These are phyloP conservation scores for Fopius arisanus DNA, from an alignment of 1,140 invertebrate genomes.

Conservation along the genomic window DNA sequence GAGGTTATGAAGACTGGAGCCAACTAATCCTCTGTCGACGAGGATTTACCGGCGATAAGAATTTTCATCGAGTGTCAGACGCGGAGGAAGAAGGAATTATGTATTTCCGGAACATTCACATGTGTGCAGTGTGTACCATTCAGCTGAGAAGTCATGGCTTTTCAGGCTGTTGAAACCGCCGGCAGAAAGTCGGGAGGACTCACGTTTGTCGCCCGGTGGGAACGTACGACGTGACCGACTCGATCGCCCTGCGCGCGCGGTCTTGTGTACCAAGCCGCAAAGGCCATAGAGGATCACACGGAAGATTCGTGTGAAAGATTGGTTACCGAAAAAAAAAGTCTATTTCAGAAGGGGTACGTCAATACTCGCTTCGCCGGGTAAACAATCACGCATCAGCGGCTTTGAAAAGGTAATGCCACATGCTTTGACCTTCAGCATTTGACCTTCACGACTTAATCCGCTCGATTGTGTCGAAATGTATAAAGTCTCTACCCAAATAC, in stretches of 20 bases:
- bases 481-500: no score
- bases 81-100: constrained; percentile 17
- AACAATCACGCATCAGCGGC: no score
- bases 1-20: no score
- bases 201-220: constrained; percentile 37
- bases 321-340: constrained; percentile 17
- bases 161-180: constrained; percentile 26
- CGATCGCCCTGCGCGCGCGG: constrained; percentile 16
- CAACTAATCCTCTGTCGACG: no score
- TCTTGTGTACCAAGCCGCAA: constrained; percentile 23
- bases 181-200: constrained; percentile 15
- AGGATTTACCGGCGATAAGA: no score
- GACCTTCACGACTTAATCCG: no score
- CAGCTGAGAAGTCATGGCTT: constrained; percentile 24
- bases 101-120: constrained; percentile 22
- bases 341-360: neutral
- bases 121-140: constrained; percentile 1
- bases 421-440: no score
- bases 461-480: no score
- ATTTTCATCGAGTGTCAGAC: no score
- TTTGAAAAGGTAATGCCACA: no score
- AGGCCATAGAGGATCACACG: constrained; percentile 25
- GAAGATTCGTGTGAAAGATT: constrained; percentile 30
- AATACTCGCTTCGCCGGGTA: neutral
- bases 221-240: constrained; percentile 41